Evolutionary conservation across 2,113 vertebrate species (phyloP).

Genomic region (Pelvicachromis taeniatus): DNA sequence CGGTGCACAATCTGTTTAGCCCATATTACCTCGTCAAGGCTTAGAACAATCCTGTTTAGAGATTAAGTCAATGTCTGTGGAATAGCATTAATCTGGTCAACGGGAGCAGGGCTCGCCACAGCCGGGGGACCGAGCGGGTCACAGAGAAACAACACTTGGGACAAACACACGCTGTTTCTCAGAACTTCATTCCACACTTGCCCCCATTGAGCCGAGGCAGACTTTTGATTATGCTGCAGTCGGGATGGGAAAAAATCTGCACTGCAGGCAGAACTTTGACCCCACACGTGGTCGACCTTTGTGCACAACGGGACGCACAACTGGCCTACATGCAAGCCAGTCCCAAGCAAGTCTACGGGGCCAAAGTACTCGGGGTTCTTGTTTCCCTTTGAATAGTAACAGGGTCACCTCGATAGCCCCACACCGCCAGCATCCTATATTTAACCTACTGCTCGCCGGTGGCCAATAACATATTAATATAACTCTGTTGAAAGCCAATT

Average conservation of each 20-base stretch:
- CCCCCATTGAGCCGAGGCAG: slow-evolving; percentile 12
- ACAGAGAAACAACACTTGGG: background rate
- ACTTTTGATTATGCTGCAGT: slow-evolving; percentile 23
- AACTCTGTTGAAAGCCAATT: slow-evolving; percentile 61
- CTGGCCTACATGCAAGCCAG: slow-evolving; percentile 17
- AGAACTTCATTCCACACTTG: slow-evolving; percentile 17
- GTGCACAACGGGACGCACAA: background rate
- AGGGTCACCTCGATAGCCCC: slow-evolving; percentile 45
- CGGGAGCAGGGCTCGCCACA: slow-evolving; percentile 6
- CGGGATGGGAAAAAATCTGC: slow-evolving; percentile 15
- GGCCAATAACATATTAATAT: slow-evolving; percentile 62
- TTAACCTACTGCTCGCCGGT: slow-evolving; percentile 41
- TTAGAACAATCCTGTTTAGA: slow-evolving; percentile 70
- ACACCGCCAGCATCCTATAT: slow-evolving; percentile 41
- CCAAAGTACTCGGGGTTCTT: slow-evolving; percentile 30
- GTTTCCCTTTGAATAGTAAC: slow-evolving; percentile 65
- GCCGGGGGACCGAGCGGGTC: slow-evolving; percentile 6
- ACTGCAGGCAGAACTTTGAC: background rate
- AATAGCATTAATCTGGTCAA: slow-evolving; percentile 61
- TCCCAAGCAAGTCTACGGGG: background rate
- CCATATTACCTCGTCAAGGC: slow-evolving; percentile 61
- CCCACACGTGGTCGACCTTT: slow-evolving; percentile 15
- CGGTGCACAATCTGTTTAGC: slow-evolving; percentile 66
- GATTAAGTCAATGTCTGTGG: slow-evolving; percentile 61
- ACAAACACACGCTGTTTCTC: slow-evolving; percentile 24